A percentile compares a stretch with the other conserved stretches of the same genome.
phyloP scores from a whole-genome alignment of 2,888 invertebrate genomes.

The Drosophila testacea region DNA sequence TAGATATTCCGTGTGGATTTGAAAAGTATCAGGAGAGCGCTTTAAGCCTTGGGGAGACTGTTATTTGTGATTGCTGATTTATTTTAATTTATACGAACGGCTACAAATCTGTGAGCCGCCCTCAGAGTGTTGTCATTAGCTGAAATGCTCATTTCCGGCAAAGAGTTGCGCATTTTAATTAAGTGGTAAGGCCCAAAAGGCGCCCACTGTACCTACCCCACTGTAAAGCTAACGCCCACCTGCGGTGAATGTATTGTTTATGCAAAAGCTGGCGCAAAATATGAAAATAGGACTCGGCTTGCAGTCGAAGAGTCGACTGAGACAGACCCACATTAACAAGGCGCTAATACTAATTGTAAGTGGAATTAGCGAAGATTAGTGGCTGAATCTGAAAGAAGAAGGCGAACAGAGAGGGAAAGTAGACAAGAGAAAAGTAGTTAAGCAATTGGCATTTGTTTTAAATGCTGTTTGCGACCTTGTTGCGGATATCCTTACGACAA shows the following conservation, averaged over 20 bases:
- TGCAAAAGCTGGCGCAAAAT: slow-evolving; percentile 64
- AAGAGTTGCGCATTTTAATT: slow-evolving; percentile 79
- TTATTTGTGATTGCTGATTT: slow-evolving; percentile 45
- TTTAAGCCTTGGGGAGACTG: not conserved
- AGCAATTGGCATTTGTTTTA: slow-evolving; percentile 55
- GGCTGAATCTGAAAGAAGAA: slow-evolving; percentile 43
- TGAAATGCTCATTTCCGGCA: slow-evolving; percentile 77
- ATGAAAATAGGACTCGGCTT: slow-evolving; percentile 67
- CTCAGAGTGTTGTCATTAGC: slow-evolving; percentile 68
- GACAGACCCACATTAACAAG: slow-evolving; percentile 61
- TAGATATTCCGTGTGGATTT: not conserved
- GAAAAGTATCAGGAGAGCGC: slow-evolving; percentile 12
- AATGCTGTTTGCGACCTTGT: slow-evolving; percentile 54
- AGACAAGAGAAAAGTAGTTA: slow-evolving; percentile 10
- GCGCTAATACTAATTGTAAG: slow-evolving; percentile 78
- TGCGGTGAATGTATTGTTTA: slow-evolving; percentile 67
- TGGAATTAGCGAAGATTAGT: slow-evolving; percentile 78
- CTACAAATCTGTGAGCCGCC: slow-evolving; percentile 42
- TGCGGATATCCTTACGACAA: slow-evolving; percentile 50
- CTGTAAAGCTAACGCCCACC: slow-evolving; percentile 34
- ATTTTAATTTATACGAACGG: slow-evolving; percentile 56
- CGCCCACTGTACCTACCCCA: slow-evolving; percentile 2
- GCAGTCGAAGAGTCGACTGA: slow-evolving; percentile 30
- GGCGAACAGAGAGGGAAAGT: slow-evolving; percentile 1
- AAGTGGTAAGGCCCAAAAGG: slow-evolving; percentile 50